Conservation (phyloP, 2,113 vertebrate species). For the Lagopus muta region DNA sequence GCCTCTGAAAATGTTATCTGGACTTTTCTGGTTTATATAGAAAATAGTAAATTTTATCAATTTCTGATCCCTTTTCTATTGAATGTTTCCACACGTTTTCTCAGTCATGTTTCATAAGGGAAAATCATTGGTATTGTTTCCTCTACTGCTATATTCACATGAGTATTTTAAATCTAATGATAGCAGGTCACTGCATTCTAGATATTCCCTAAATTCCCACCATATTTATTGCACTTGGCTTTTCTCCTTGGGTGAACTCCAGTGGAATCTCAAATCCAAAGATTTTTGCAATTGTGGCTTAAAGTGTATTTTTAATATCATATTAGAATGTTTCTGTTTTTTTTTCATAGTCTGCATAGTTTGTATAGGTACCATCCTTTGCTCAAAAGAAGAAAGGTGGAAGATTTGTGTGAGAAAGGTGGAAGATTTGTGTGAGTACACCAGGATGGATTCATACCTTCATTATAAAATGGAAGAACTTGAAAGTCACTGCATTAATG, state of each 20-base stretch:
- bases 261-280: slow-evolving; percentile 39
- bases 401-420: background rate
- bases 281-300: slow-evolving; percentile 26
- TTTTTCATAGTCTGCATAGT: background rate
- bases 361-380: background rate
- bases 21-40: background rate
- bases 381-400: background rate
- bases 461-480: background rate
- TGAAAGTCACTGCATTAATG: background rate
- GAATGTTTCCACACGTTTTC: slow-evolving; percentile 26
- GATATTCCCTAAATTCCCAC: slow-evolving; percentile 39
- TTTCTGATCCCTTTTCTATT: slow-evolving; percentile 28
- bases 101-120: slow-evolving; percentile 26
- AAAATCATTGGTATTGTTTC: slow-evolving; percentile 20
- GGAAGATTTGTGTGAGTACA: background rate
- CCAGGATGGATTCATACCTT: background rate
- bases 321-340: background rate
- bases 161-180: slow-evolving; percentile 56
- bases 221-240: slow-evolving; percentile 61
- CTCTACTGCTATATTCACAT: slow-evolving; percentile 1
- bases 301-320: background rate
- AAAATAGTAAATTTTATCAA: background rate
- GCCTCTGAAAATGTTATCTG: background rate
- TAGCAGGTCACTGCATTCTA: slow-evolving; percentile 17
- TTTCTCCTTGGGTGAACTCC: slow-evolving; percentile 50